Percentiles rank a stretch among this genome's conserved stretches.
phyloP scores from a whole-genome alignment of 2,888 invertebrate species.

The Chydorus sphaericus region DNA sequence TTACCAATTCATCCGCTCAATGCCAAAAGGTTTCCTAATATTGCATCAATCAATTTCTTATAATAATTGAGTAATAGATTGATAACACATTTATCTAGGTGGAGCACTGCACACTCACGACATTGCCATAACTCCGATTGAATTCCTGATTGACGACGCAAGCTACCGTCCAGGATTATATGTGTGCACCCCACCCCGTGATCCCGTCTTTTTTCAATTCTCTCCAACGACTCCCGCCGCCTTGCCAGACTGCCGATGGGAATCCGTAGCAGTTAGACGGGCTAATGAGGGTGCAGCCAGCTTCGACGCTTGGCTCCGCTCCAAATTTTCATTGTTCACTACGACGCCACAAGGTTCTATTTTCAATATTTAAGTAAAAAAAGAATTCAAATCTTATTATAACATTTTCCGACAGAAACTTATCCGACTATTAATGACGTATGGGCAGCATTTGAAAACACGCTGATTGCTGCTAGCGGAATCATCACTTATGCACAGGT shows the following conservation, averaged over 20 bases:
- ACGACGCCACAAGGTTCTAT: slow-evolving; percentile 20
- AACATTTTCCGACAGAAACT: not conserved
- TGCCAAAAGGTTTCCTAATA: slow-evolving; percentile 47
- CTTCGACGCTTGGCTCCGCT: slow-evolving; percentile 22
- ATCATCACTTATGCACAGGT: slow-evolving; percentile 45
- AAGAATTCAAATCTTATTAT: not conserved
- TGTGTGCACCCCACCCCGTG: slow-evolving; percentile 21
- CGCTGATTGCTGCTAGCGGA: slow-evolving; percentile 39
- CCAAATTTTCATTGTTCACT: slow-evolving; percentile 21
- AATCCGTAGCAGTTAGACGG: slow-evolving; percentile 21
- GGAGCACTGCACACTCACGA: slow-evolving; percentile 26
- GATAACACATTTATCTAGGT: slow-evolving; percentile 21
- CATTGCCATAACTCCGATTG: slow-evolving; percentile 21
- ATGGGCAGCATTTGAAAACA: slow-evolving; percentile 42
- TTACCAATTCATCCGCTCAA: slow-evolving; percentile 44
- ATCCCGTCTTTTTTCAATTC: slow-evolving; percentile 22
- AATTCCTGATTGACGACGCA: slow-evolving; percentile 23
- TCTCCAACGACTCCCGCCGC: slow-evolving; percentile 18
- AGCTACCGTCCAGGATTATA: slow-evolving; percentile 24
- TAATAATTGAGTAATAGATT: not conserved
- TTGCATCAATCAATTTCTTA: not conserved
- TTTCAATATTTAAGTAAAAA: not conserved
- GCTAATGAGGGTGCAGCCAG: slow-evolving; percentile 17
- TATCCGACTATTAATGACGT: slow-evolving; percentile 28
- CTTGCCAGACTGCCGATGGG: slow-evolving; percentile 16